Evolutionary conservation across 1,140 invertebrate genomes (phyloP).

Genomic region (Leptinotarsa defecta): DNA sequence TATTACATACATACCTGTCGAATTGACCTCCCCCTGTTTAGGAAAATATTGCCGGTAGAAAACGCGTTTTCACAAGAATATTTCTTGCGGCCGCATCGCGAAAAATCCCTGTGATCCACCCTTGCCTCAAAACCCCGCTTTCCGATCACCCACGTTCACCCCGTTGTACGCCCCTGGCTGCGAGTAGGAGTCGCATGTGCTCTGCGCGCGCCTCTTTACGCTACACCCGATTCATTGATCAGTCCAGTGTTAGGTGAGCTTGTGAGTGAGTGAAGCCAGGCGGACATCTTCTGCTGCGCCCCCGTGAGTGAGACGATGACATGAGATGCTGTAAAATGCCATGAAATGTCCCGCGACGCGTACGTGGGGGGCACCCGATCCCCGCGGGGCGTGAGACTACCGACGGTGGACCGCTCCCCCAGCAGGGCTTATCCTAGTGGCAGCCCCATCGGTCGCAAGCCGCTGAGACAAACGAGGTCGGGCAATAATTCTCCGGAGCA

Average conservation of each 20-base stretch:
- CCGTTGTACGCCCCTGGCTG: neutral
- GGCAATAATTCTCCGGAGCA: slow-evolving; percentile 67
- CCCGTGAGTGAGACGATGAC: slow-evolving; percentile 54
- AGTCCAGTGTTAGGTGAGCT: slow-evolving; percentile 54
- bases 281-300: slow-evolving; percentile 61
- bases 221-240: slow-evolving; percentile 55
- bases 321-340: slow-evolving; percentile 54
- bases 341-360: slow-evolving; percentile 73
- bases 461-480: slow-evolving; percentile 59
- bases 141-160: neutral
- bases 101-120: neutral
- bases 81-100: no score
- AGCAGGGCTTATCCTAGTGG: slow-evolving; percentile 70
- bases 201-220: slow-evolving; percentile 56
- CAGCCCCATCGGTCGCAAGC: slow-evolving; percentile 63
- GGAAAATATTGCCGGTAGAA: no score
- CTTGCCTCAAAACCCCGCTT: neutral
- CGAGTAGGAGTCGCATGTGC: slow-evolving; percentile 36
- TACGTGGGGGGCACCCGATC: slow-evolving; percentile 70
- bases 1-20: no score
- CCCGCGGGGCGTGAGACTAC: slow-evolving; percentile 69
- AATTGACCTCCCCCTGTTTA: no score
- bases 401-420: slow-evolving; percentile 84
- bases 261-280: slow-evolving; percentile 52
- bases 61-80: no score